Evolutionary conservation across 2,113 vertebrate species (phyloP).

Genomic region (Uria aalge): DNA sequence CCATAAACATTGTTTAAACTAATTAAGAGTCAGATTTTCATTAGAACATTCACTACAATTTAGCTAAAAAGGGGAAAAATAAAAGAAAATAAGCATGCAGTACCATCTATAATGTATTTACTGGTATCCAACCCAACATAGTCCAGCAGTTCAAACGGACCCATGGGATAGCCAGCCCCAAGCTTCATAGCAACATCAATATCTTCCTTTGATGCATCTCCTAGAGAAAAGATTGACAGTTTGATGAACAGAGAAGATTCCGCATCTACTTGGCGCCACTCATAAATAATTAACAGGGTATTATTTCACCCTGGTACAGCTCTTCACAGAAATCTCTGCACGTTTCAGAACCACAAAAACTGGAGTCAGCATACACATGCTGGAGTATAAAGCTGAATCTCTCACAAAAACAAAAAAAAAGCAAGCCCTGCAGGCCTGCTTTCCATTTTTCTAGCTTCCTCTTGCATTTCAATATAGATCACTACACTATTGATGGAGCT

Average conservation of each 20-base stretch:
- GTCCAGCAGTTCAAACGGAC: constrained; percentile 93
- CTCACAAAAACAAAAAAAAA: neutral
- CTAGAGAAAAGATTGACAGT: constrained; percentile 73
- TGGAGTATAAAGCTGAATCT: neutral
- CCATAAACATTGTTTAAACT: neutral
- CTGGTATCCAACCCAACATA: constrained; percentile 93
- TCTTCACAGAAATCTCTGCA: constrained; percentile 37
- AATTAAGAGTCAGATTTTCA: neutral
- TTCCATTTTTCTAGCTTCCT: neutral
- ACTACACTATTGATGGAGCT: neutral
- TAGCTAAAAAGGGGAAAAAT: neutral
- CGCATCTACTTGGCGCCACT: neutral
- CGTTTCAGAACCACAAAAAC: constrained; percentile 10
- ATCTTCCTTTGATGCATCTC: constrained; percentile 96
- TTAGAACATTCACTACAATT: neutral
- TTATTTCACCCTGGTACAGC: constrained; percentile 27
- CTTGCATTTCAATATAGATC: neutral
- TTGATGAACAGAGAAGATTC: constrained; percentile 52
- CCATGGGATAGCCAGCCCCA: constrained; percentile 95
- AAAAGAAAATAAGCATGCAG: constrained; percentile 24
- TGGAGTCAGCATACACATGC: neutral
- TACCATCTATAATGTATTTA: constrained; percentile 95
- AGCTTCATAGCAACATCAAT: constrained; percentile 95
- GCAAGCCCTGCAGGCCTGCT: neutral
- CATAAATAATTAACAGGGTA: constrained; percentile 51